These are phyloP conservation scores for Ammospiza caudacuta DNA, from an alignment of 2,113 vertebrate genomes.

Conservation along the genomic window DNA sequence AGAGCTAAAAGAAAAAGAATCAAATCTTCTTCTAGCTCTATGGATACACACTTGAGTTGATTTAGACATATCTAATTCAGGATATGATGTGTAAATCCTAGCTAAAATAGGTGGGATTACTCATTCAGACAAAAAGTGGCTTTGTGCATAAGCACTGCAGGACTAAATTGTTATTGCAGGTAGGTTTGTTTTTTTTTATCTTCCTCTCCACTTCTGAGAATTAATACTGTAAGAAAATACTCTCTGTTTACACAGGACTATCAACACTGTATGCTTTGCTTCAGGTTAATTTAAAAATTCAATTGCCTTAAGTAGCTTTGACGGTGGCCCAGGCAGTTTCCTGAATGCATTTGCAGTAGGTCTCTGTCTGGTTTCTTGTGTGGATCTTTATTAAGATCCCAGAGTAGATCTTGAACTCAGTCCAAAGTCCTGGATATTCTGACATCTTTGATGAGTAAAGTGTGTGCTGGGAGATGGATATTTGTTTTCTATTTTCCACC, in stretches of 20 bases:
- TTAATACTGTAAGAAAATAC: constrained; percentile 36
- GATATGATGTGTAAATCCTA: not conserved
- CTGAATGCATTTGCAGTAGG: not conserved
- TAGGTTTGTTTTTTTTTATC: not conserved
- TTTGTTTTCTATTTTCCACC: constrained; percentile 2
- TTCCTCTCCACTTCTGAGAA: constrained; percentile 35
- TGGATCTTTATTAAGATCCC: not conserved
- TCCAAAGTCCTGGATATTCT: not conserved
- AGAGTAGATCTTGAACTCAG: not conserved
- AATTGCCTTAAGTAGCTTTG: constrained; percentile 39
- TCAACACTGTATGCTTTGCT: constrained; percentile 23
- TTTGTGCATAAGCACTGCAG: not conserved
- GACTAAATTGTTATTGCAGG: not conserved
- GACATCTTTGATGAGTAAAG: not conserved
- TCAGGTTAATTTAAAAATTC: constrained; percentile 40
- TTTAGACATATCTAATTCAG: not conserved
- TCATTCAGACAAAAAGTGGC: not conserved
- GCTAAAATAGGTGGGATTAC: constrained; percentile 33
- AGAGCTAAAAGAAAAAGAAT: not conserved
- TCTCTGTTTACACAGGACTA: constrained; percentile 32
- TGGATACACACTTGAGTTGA: not conserved
- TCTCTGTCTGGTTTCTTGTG: not conserved
- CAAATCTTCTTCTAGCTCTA: not conserved
- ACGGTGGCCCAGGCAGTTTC: constrained; percentile 18
- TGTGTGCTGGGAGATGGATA: not conserved